Base-by-base conservation (phyloP, 2,113 vertebrate species). In the Thermophis baileyi region DNA sequence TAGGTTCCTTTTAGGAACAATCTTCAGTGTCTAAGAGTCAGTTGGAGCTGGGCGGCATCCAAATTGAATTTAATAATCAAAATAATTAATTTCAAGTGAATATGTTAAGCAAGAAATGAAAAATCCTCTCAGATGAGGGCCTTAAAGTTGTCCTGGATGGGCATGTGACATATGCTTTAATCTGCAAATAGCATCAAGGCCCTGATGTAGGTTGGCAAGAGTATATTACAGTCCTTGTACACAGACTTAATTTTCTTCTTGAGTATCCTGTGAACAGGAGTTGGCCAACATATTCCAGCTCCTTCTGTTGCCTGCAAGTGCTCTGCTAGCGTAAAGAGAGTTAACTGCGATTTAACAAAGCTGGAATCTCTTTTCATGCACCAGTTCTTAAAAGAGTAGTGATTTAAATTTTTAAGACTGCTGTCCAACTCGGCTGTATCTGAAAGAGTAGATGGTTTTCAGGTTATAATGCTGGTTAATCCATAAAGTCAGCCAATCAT, bases 341-440 rank as follows among this genome's bases (percentile, higher is more conserved):
- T 96, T 96, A 96, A 96, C 91, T 3, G 0, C 0, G 0, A 2
- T 89, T 50, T 93, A 94, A 89, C 94, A 69, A 89, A 91, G 81
- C 24, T 30, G 0, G 0, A 40, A 91, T 92, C 90, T 94, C 90
- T 97, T 96, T 96, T 74, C 91, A 35, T 92, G 85, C 93, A 88
- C 91, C 50, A 88, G 94, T 95, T 54, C 74, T 54, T 94, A 95
- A 95, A 94, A 0, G 89, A 60, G 88, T 90, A 94, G 95, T 93
- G 90, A 94, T 96, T 91, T 95, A 95, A 96, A 94, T 95, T 94
- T 87, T 27, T 94, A 94, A 95, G 94, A 95, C 93, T 95, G 96
- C 91, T 93, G 90, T 85, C 94, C 95, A 94, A 88, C 46, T 74
- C 89, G 94, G 93, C 47, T 47, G 89, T 87, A 89, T 89, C 95